phyloP scores from a whole-genome alignment of 2,113 vertebrate genomes.

The Heterocephalus glaber region DNA sequence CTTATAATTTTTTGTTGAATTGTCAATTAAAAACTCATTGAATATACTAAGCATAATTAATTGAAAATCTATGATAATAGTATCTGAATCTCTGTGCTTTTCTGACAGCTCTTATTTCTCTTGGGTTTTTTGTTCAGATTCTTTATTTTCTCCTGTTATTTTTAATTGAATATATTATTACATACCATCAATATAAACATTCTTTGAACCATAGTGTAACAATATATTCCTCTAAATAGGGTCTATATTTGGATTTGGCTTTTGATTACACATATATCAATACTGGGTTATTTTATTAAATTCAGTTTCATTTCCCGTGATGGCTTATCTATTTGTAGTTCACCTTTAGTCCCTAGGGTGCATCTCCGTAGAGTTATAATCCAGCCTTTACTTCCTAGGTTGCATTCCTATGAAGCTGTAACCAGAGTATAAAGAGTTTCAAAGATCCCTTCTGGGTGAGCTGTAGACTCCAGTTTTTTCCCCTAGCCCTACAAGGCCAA shows the following conservation, averaged over 20 bases:
- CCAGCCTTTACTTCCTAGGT: neutral
- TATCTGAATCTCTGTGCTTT: neutral
- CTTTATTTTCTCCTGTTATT: neutral
- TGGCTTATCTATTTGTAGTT: neutral
- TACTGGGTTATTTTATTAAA: slow-evolving; percentile 40
- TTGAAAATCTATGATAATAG: neutral
- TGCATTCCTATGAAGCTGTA: neutral
- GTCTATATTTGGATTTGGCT: slow-evolving; percentile 2
- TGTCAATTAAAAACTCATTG: neutral
- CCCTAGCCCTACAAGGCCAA: neutral
- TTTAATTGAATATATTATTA: slow-evolving; percentile 38
- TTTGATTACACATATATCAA: neutral
- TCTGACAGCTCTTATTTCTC: neutral
- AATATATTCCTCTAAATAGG: neutral
- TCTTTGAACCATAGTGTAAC: slow-evolving; percentile 15
- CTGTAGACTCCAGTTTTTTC: neutral
- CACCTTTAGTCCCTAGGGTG: neutral
- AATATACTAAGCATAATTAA: slow-evolving; percentile 15
- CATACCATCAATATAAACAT: slow-evolving; percentile 17
- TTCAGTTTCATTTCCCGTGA: slow-evolving; percentile 9
- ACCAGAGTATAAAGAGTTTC: neutral
- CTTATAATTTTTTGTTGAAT: slow-evolving; percentile 49
- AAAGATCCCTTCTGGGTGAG: neutral
- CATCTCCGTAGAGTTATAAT: neutral
- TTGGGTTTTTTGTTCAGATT: slow-evolving; percentile 34